Conservation (phyloP, 2,888 invertebrate species). For the Hetaerina titia region DNA sequence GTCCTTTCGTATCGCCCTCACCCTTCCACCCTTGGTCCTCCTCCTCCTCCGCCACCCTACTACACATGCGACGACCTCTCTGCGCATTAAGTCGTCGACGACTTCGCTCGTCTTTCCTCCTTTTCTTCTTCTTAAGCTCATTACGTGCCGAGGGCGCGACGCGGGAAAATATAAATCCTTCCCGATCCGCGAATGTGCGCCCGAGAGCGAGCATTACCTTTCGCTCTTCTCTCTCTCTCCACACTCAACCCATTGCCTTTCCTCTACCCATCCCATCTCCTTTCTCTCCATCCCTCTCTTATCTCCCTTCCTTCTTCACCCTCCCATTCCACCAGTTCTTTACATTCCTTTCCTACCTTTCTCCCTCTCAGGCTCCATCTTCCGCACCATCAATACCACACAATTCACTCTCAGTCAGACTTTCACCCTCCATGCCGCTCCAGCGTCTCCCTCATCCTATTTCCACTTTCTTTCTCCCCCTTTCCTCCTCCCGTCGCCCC, state of each 20-base stretch:
- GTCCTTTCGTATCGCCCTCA: neutral
- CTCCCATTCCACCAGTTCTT: neutral
- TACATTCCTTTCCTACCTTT: neutral
- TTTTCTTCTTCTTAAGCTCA: constrained; percentile 36
- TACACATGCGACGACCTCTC: neutral
- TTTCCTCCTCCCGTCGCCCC: neutral
- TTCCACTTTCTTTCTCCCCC: neutral
- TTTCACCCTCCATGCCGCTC: neutral
- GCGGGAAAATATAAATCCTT: constrained; percentile 52
- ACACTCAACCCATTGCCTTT: neutral
- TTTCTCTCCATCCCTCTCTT: neutral
- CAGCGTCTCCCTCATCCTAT: neutral
- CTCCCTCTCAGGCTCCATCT: neutral
- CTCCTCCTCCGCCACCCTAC: neutral
- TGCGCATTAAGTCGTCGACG: neutral
- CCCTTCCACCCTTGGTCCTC: neutral
- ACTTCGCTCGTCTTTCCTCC: neutral
- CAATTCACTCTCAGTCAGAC: neutral
- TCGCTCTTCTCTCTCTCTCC: neutral
- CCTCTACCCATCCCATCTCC: neutral
- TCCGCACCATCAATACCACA: too few relatives aligned
- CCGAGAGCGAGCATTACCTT: neutral
- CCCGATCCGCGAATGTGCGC: constrained; percentile 3
- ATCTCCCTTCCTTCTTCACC: neutral
- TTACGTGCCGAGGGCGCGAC: neutral